Percentiles rank a stretch among this genome's conserved stretches.
Evolutionary conservation across 2,797 vertebrate species (phyloP).

Genomic region (Knipowitschia caucasica): DNA sequence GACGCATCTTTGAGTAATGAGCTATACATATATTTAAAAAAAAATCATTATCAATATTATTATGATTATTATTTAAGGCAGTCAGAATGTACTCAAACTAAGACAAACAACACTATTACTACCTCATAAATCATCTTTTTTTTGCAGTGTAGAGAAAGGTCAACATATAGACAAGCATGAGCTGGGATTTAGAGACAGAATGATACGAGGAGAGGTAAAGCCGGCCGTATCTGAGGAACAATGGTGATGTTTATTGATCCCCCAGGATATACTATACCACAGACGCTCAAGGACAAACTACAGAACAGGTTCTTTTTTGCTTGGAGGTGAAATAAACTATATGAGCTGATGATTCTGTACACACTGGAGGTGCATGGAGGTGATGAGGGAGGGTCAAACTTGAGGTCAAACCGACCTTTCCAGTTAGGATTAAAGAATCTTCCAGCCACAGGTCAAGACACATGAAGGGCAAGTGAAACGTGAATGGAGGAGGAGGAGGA

Average conservation of each 20-base stretch:
- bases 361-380: slow-evolving; percentile 2
- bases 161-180: slow-evolving; percentile 5
- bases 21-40: too few relatives aligned
- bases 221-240: slow-evolving; percentile 5
- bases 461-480: slow-evolving; percentile 27
- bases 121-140: too few relatives aligned
- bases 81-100: too few relatives aligned
- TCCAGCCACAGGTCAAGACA: slow-evolving; percentile 24
- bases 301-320: slow-evolving; percentile 7
- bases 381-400: slow-evolving; percentile 16
- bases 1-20: too few relatives aligned
- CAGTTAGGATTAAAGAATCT: slow-evolving; percentile 26
- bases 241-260: slow-evolving; percentile 37
- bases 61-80: too few relatives aligned
- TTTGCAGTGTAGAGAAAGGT: slow-evolving; percentile 56
- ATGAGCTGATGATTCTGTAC: slow-evolving; percentile 4
- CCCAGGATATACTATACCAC: slow-evolving; percentile 8
- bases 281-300: slow-evolving; percentile 29
- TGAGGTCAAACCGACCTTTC: slow-evolving; percentile 25
- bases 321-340: slow-evolving; percentile 1
- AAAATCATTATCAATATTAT: too few relatives aligned
- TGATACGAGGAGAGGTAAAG: slow-evolving; percentile 16
- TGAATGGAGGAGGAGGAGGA: not conserved
- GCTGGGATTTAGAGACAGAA: not conserved
- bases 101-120: too few relatives aligned